Conservation (phyloP, 2,797 vertebrate genomes). For the Gila robusta region DNA sequence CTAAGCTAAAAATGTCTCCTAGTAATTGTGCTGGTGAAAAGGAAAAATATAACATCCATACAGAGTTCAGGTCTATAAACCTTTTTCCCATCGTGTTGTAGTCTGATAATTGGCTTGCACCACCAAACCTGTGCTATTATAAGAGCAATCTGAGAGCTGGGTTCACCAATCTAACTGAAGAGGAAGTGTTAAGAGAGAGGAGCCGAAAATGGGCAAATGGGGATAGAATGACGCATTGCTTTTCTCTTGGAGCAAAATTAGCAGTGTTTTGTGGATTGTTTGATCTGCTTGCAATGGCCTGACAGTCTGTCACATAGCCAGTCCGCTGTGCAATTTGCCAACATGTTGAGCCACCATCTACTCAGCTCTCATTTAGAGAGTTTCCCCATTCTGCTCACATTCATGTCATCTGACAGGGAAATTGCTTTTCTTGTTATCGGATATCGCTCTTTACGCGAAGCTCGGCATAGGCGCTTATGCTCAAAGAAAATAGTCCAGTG, state of each 20-base stretch:
- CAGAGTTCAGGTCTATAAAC: constrained; percentile 43
- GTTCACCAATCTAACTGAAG: constrained; percentile 49
- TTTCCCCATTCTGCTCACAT: constrained; percentile 21
- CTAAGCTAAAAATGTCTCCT: constrained; percentile 11
- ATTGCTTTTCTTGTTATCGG: constrained; percentile 65
- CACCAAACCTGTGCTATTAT: constrained; percentile 38
- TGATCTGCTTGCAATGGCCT: constrained; percentile 31
- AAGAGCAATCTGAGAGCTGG: constrained; percentile 36
- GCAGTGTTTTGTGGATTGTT: constrained; percentile 44
- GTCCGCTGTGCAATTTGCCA: constrained; percentile 40
- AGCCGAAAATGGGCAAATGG: background rate
- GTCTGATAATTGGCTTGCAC: constrained; percentile 47
- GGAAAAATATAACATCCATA: constrained; percentile 8
- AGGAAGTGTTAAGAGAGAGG: constrained; percentile 22
- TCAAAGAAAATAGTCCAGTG: constrained; percentile 34
- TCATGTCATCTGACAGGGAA: constrained; percentile 52
- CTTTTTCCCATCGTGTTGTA: constrained; percentile 18
- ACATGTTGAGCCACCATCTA: constrained; percentile 28
- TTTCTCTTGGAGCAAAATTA: constrained; percentile 41
- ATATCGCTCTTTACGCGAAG: constrained; percentile 50
- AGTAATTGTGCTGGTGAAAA: constrained; percentile 20
- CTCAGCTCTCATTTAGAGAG: constrained; percentile 16
- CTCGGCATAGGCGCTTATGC: constrained; percentile 18
- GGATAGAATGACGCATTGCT: constrained; percentile 13
- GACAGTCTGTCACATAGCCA: constrained; percentile 50